Base-by-base conservation (phyloP, 2,797 vertebrate genomes). In the Enoplosus armatus region DNA sequence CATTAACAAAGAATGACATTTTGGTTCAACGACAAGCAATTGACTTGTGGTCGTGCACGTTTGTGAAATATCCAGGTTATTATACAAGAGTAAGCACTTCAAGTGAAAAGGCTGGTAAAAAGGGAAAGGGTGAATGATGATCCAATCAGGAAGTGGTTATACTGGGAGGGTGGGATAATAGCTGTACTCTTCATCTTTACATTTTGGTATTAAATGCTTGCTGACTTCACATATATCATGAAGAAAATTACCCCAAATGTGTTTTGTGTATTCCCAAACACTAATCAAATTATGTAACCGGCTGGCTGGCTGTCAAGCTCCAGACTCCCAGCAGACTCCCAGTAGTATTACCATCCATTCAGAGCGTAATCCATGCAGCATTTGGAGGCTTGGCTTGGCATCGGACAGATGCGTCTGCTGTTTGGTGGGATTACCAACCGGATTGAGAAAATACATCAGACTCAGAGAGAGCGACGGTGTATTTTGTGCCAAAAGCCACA, bases 361-460 rank as follows among this genome's bases (percentile, higher is more conserved):
- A 90, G 72, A 64, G 71, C 65, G 4, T 93, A 94, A 94, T 94
- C 93, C 89, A 83, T 55, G 79, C 85, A 79, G 89, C 87, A 83
- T 92, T 93, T 88, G 90, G 88, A 91, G 84, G 77, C 84, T 88
- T 86, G 90, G 89, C 86, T 80, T 70, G 75, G 73, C 78, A 24
- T 64, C 72, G 78, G 91, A 87, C 93, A 93, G 93, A 92, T 92
- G 92, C 75, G 41, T 75, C 81, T 9, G 63, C 85, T 87, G 87
- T 93, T 92, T 87, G 84, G 78, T 83, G 84, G 92, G 92, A 94
- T 94, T 94, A 93, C 77, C 67, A 72, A 91, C 72, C 61, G 70
- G 90, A 94, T 88, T 93, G 90, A 90, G 86, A 90, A 92, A 91
- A 89, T 71, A 87, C 88, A 89, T 89, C 83, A 85, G 87, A 85